Percentiles rank a stretch among this genome's conserved stretches.
phyloP scores from a whole-genome alignment of 1,140 invertebrate genomes.

The Neomicropteryx cornuta region DNA sequence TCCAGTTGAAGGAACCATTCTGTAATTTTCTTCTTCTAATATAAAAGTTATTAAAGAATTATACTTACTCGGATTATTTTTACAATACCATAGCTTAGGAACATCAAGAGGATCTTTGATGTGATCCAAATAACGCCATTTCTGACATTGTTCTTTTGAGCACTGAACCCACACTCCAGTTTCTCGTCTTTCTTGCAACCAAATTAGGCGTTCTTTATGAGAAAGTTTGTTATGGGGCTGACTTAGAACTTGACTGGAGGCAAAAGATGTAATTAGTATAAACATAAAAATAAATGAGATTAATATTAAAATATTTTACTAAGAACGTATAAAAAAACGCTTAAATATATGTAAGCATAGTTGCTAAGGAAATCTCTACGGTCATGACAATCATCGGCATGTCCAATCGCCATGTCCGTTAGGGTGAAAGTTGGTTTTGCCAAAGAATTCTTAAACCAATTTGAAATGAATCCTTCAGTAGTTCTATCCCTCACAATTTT shows the following conservation, averaged over 20 bases:
- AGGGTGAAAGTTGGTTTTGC: no score
- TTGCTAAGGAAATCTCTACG: no score
- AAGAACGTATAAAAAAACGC: constrained; percentile 3
- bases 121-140: constrained; percentile 43
- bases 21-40: background rate
- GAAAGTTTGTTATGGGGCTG: constrained; percentile 20
- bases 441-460: no score
- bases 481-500: no score
- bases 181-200: constrained; percentile 37
- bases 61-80: constrained; percentile 44
- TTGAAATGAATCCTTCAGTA: no score
- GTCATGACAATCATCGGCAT: no score
- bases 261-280: background rate
- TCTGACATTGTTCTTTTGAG: constrained; percentile 37
- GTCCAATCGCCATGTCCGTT: no score
- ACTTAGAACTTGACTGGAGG: constrained; percentile 23
- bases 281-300: constrained; percentile 2
- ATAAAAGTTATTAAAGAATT: constrained; percentile 1
- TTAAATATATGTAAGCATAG: no score
- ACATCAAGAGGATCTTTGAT: constrained; percentile 46
- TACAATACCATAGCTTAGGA: constrained; percentile 49
- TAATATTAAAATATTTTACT: constrained; percentile 4
- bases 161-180: constrained; percentile 50
- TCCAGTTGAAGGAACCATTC: background rate
- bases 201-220: constrained; percentile 24